Percentiles rank a stretch among this genome's conserved stretches.
These are phyloP conservation scores for Anastrepha ludens DNA, from an alignment of 1,140 invertebrate genomes.

Conservation along the genomic window DNA sequence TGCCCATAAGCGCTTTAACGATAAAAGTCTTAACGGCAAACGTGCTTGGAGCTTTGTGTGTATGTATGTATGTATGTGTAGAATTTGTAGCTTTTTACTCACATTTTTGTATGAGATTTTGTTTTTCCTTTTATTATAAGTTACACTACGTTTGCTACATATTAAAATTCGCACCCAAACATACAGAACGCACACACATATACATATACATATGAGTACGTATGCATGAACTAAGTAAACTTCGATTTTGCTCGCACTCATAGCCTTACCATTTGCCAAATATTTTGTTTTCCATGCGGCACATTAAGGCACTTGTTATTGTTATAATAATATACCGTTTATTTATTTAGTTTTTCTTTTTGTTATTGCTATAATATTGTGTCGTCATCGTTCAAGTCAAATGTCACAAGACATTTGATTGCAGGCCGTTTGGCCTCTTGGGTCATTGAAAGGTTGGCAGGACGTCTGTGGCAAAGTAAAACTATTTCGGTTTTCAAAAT, in stretches of 20 bases:
- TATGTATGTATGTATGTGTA: background rate
- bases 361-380: background rate
- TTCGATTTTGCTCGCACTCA: background rate
- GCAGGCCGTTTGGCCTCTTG: slow-evolving; percentile 24
- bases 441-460: slow-evolving; percentile 18
- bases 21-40: background rate
- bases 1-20: background rate
- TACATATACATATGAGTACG: background rate
- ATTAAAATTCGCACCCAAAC: too few relatives aligned
- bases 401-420: slow-evolving; percentile 41
- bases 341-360: slow-evolving; percentile 5
- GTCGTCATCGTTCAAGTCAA: slow-evolving; percentile 35
- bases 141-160: too few relatives aligned
- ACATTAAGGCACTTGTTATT: slow-evolving; percentile 13
- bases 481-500: background rate
- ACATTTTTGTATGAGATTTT: too few relatives aligned
- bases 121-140: too few relatives aligned
- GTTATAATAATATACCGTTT: slow-evolving; percentile 7
- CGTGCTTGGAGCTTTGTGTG: background rate
- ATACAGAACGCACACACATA: background rate
- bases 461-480: background rate
- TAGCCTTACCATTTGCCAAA: background rate
- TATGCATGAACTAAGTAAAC: background rate
- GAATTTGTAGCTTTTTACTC: too few relatives aligned
- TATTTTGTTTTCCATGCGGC: slow-evolving; percentile 41